Evolutionary conservation across 2,797 vertebrate species (phyloP).

Genomic region (Schizothorax lantsangensis): DNA sequence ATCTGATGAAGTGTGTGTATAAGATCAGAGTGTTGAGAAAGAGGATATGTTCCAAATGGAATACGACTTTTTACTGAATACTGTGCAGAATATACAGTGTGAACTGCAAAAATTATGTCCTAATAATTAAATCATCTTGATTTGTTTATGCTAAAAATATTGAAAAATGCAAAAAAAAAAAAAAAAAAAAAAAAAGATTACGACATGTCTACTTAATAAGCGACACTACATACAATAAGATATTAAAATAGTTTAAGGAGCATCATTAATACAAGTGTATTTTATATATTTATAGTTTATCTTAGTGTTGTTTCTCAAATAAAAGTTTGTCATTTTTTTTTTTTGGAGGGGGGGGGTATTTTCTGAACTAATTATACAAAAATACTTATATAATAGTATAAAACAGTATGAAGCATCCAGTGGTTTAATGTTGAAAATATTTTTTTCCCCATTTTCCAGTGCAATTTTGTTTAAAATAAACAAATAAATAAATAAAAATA

Average conservation of each 20-base stretch:
- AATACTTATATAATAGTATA: neutral
- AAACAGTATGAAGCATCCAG: neutral
- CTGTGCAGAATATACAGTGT: neutral
- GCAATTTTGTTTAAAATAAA: no score
- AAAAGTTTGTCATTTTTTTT: neutral
- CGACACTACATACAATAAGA: neutral
- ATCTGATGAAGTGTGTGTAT: conserved; percentile 48
- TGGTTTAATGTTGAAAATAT: neutral
- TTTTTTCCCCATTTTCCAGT: no score
- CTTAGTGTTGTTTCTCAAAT: neutral
- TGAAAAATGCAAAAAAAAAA: neutral
- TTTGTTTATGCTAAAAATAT: neutral
- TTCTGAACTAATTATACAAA: neutral
- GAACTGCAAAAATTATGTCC: neutral
- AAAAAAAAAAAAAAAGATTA: neutral
- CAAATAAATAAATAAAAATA: no score
- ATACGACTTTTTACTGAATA: neutral
- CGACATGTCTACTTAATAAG: neutral
- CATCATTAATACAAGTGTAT: no score
- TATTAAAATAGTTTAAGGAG: neutral
- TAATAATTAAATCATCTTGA: neutral
- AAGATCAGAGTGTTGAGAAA: conserved; percentile 34
- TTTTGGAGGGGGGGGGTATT: no score
- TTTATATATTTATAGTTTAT: neutral
- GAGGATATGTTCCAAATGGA: conserved; percentile 15